Percentiles rank a stretch among this genome's conserved stretches.
Evolutionary conservation across 2,113 vertebrate genomes (phyloP).

Genomic region (Psammodynastes pulverulentus): DNA sequence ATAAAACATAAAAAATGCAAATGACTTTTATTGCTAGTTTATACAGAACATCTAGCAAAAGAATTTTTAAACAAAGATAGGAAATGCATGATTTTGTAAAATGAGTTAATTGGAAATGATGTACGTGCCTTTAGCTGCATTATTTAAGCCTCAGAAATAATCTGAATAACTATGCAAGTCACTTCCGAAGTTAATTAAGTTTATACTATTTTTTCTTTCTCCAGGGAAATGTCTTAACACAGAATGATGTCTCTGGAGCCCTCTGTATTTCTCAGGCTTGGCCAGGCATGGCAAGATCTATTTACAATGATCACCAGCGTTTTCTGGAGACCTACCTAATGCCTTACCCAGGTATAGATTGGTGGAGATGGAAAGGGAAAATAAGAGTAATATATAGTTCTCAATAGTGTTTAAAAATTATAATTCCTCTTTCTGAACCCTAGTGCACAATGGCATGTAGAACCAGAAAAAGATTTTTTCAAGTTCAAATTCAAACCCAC

Average conservation of each 20-base stretch:
- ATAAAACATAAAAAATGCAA: background rate
- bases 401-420: background rate
- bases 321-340: conserved; percentile 76
- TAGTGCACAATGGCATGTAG: background rate
- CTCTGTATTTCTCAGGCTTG: conserved; percentile 79
- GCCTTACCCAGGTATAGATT: conserved; percentile 70
- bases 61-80: background rate
- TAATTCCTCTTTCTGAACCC: background rate
- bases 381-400: background rate
- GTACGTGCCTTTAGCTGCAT: background rate
- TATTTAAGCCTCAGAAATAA: background rate
- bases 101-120: background rate
- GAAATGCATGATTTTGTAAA: background rate
- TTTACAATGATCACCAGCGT: conserved; percentile 77
- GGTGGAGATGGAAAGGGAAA: fast-evolving
- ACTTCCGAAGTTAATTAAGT: background rate
- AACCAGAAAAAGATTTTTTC: background rate
- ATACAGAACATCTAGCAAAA: background rate
- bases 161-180: background rate
- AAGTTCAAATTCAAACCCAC: background rate
- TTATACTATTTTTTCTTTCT: background rate
- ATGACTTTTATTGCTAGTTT: background rate
- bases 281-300: conserved; percentile 78
- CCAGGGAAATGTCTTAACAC: conserved; percentile 69
- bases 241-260: conserved; percentile 70